Conservation (phyloP, 2,797 vertebrate genomes). For the Nannoperca obscura region DNA sequence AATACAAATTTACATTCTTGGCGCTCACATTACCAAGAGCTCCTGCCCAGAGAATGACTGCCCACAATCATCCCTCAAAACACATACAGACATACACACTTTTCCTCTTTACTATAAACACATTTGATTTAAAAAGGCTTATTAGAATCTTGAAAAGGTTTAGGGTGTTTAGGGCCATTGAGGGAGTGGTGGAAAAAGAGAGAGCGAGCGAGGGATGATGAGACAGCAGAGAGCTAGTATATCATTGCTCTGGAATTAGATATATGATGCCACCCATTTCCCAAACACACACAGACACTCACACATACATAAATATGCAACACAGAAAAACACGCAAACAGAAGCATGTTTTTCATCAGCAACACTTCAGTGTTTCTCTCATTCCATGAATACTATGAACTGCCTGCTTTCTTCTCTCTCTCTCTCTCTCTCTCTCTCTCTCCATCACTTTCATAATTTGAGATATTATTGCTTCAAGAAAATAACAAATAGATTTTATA, state of each 20-base stretch:
- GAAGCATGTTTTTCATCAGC: not conserved
- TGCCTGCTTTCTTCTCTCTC: slow-evolving; percentile 3
- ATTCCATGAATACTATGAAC: slow-evolving; percentile 1
- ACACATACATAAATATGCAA: slow-evolving; percentile 1
- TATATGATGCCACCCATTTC: slow-evolving; percentile 35
- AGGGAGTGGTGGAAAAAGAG: slow-evolving; percentile 31
- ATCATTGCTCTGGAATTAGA: slow-evolving; percentile 53
- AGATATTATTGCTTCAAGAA: slow-evolving; percentile 20
- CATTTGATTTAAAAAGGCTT: slow-evolving; percentile 12
- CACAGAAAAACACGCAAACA: slow-evolving; percentile 11
- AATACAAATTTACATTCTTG: slow-evolving; percentile 45
- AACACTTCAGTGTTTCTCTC: slow-evolving; percentile 14
- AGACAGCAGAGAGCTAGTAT: slow-evolving; percentile 33
- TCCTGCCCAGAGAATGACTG: not conserved
- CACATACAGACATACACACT: slow-evolving; percentile 46
- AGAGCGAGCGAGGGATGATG: slow-evolving; percentile 43
- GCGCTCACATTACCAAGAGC: slow-evolving; percentile 5
- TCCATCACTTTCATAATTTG: slow-evolving; percentile 19
- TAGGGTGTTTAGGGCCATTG: slow-evolving; percentile 28
- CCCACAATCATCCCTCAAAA: slow-evolving; percentile 2
- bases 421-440: not conserved
- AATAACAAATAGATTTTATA: slow-evolving; percentile 22
- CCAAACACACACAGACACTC: slow-evolving; percentile 9
- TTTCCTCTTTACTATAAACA: slow-evolving; percentile 14
- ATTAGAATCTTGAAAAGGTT: slow-evolving; percentile 25